Conservation (phyloP, 2,113 vertebrate genomes). For the Aegithalos caudatus region DNA sequence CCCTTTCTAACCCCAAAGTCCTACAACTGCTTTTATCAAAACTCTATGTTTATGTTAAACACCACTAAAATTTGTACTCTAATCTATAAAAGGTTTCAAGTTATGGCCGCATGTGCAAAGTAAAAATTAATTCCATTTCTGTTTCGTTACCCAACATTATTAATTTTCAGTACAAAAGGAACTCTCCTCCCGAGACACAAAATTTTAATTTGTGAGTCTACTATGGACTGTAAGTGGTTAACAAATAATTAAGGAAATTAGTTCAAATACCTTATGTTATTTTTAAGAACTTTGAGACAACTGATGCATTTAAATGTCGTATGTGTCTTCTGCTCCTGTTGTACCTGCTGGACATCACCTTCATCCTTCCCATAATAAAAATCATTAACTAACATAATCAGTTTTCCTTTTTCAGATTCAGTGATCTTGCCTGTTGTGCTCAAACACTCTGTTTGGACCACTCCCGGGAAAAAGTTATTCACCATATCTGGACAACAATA, state of each 20-base stretch:
- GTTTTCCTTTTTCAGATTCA: constrained; percentile 85
- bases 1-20: not conserved
- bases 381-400: constrained; percentile 96
- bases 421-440: constrained; percentile 30
- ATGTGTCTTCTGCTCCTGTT: constrained; percentile 81
- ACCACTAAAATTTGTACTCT: not conserved
- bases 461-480: constrained; percentile 67
- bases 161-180: not conserved
- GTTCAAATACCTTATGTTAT: constrained; percentile 90
- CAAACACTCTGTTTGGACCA: constrained; percentile 52
- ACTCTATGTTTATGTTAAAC: not conserved
- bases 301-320: constrained; percentile 95
- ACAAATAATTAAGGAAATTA: not conserved
- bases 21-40: not conserved
- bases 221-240: not conserved
- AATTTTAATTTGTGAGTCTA: not conserved
- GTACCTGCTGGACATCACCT: constrained; percentile 76
- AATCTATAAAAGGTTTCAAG: not conserved
- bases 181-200: not conserved
- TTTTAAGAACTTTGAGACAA: constrained; percentile 96
- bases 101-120: not conserved
- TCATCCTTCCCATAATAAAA: constrained; percentile 94
- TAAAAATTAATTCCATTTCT: not conserved
- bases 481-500: constrained; percentile 81
- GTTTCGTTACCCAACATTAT: not conserved